Percentiles rank a stretch among this genome's conserved stretches.
Conservation (phyloP, 92 coral and sea anemone species). For the Epizoanthus stellaris region DNA sequence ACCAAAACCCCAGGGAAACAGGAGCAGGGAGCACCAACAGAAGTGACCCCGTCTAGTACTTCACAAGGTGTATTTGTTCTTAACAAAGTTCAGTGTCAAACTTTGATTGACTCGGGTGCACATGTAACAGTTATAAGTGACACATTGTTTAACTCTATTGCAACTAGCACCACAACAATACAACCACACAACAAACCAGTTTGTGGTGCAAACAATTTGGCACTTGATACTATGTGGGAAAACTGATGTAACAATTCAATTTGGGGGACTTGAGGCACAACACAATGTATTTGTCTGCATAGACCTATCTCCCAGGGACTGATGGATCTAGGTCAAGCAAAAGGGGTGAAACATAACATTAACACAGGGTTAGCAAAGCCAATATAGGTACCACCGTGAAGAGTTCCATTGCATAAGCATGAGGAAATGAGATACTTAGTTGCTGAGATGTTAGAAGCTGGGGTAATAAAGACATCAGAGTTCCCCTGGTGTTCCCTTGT, state of each 20-base stretch:
- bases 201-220: constrained; percentile 30
- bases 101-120: constrained; percentile 42
- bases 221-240: constrained; percentile 19
- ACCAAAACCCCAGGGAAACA: constrained; percentile 14
- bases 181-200: constrained; percentile 18
- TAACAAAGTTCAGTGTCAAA: constrained; percentile 1
- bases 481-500: constrained; percentile 52
- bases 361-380: constrained; percentile 40
- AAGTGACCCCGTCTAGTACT: constrained; percentile 27
- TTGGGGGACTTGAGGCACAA: constrained; percentile 19
- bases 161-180: not conserved
- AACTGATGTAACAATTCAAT: constrained; percentile 20
- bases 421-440: constrained; percentile 34
- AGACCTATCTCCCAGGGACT: not conserved
- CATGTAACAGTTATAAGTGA: constrained; percentile 41
- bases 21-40: constrained; percentile 7
- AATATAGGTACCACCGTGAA: constrained; percentile 1
- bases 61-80: constrained; percentile 23
- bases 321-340: constrained; percentile 41
- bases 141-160: not conserved
- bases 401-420: constrained; percentile 21
- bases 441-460: constrained; percentile 31
- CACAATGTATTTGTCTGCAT: not conserved
- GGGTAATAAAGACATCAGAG: constrained; percentile 46
- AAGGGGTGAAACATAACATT: not conserved